Evolutionary conservation across 2,797 vertebrate species (phyloP), one percentile per base, ranked within the genome.

Genomic region (Chaetodon trifasciatus): DNA sequence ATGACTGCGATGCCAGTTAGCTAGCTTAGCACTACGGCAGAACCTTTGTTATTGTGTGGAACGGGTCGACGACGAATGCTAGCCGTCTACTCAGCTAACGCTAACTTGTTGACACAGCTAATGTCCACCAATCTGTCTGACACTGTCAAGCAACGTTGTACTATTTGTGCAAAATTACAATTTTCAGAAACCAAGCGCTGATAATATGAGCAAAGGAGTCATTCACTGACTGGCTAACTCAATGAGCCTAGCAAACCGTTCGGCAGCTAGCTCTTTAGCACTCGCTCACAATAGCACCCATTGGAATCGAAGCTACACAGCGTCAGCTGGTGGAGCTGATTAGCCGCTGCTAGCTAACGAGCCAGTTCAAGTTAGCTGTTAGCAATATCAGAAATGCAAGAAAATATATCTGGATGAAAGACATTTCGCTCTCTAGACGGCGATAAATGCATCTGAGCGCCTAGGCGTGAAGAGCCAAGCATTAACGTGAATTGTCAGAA

Each of bases 31-130:
- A 69, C 28, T 32, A 80, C 80, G 35, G 58, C 73, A 78, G 73
- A 84, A 88, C 84, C 92, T 93, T 94, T 94, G 92, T 93, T 94
- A 85, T 93, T 93, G 89, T 92, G 82, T 83, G 87, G 76, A 81
- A 66, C 60, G 55, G 68, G 24, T 86, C 84, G 84, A 92, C 90
- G 90, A 75, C 84, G 70, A 73, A 74, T 40, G 83, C 73, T 88
- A 81, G 19, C 80, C 53, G 42, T 80, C 63, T 83, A 66, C 80
- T 72, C 62, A 68, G 85, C 77, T 70, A 86, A 68, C 68, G 58
- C 80, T 60, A 76, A 87, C 87, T 66, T 73, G 61, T 67, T 52
- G 66, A 24, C 71, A 79, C 46, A 39, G 76, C 64, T 78, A 76
- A 81, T 56, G 56, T 60, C 35, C 69, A 63, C 56, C 77, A 47